Conservation (phyloP, 2,888 invertebrate species). For the Netelia virgata region DNA sequence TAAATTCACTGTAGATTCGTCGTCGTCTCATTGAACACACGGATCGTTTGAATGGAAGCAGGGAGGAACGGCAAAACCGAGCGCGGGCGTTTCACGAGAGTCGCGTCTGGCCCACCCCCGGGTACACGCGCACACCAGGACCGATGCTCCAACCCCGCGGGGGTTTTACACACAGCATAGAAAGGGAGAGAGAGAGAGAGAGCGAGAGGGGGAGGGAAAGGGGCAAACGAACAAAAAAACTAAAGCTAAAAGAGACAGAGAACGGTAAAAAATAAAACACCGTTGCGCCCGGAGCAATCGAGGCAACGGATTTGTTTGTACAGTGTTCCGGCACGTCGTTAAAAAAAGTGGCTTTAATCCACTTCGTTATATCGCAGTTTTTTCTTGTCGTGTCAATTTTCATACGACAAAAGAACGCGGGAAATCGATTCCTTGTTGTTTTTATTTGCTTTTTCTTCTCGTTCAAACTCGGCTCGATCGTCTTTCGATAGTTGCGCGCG, state of each 20-base stretch:
- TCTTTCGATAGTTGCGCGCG: no score
- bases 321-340: constrained; percentile 11
- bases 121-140: constrained; percentile 32
- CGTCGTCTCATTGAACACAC: constrained; percentile 70
- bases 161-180: constrained; percentile 11
- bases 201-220: neutral
- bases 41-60: constrained; percentile 69
- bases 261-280: neutral
- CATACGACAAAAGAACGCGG: neutral
- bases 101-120: constrained; percentile 56
- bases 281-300: neutral
- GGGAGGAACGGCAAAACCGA: constrained; percentile 33
- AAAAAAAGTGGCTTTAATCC: constrained; percentile 23
- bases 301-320: constrained; percentile 45
- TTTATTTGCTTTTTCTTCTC: neutral
- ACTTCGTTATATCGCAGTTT: constrained; percentile 13
- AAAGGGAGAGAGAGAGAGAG: neutral
- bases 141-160: constrained; percentile 44
- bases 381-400: neutral
- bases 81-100: constrained; percentile 43
- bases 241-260: constrained; percentile 10
- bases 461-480: neutral
- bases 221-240: neutral
- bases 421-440: neutral
- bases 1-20: constrained; percentile 70